Conservation (phyloP, 37 sponge, comb jelly and placozoan species). For the Eunapius fragilis region DNA sequence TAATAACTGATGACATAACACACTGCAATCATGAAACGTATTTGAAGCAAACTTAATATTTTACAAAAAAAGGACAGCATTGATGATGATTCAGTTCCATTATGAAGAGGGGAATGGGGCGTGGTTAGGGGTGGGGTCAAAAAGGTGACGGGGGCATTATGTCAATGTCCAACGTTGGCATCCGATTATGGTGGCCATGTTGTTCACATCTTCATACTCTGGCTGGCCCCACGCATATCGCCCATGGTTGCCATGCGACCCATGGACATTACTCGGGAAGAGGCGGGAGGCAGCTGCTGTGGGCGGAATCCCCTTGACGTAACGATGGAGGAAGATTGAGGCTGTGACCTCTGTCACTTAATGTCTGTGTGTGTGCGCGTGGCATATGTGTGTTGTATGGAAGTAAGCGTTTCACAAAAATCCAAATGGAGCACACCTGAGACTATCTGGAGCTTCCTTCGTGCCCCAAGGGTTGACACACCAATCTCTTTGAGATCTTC, state of each 20-base stretch:
- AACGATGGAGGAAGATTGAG: neutral
- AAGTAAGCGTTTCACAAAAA: neutral
- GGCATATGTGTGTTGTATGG: neutral
- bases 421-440: conserved; percentile 19
- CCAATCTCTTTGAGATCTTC: conserved; percentile 88
- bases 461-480: conserved; percentile 80
- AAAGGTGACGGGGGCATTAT: neutral
- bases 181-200: neutral
- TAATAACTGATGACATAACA: too few species aligned
- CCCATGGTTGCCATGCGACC: neutral
- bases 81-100: neutral
- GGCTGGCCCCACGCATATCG: neutral
- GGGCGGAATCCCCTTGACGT: neutral
- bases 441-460: conserved; percentile 83
- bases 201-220: neutral
- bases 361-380: neutral
- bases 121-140: neutral
- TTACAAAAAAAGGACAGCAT: neutral
- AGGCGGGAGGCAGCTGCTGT: neutral
- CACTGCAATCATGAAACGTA: too few species aligned
- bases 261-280: neutral
- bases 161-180: neutral
- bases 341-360: neutral
- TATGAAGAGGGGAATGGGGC: too few species aligned
- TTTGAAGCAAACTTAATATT: neutral